These are phyloP conservation scores for Bungarus multicinctus DNA, from an alignment of 2,113 vertebrate species.

Conservation along the genomic window DNA sequence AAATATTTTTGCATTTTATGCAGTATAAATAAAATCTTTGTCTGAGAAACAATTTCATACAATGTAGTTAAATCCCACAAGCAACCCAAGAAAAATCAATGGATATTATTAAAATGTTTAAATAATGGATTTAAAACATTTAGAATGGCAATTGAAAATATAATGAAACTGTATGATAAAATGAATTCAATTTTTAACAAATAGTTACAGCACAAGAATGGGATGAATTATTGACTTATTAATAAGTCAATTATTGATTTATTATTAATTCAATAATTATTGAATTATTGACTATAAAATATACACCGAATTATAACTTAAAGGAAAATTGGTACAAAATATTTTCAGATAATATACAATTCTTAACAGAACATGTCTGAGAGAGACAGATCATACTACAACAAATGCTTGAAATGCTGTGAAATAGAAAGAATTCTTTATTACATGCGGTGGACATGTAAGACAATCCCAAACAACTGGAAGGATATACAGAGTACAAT, in stretches of 20 bases:
- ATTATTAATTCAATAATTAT: too few relatives aligned
- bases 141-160: background rate
- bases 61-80: background rate
- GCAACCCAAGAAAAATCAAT: background rate
- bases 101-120: background rate
- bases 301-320: background rate
- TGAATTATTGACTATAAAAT: background rate
- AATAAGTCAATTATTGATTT: too few relatives aligned
- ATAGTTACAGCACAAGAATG: background rate
- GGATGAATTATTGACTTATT: background rate
- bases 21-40: background rate
- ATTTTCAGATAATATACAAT: background rate
- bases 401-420: background rate
- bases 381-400: background rate
- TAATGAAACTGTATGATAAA: background rate
- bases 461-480: background rate
- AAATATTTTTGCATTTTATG: background rate
- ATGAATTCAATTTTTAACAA: background rate
- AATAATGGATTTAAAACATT: background rate
- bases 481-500: background rate
- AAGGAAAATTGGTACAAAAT: background rate
- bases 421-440: background rate
- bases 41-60: background rate
- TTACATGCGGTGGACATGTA: background rate
- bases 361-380: background rate